phyloP scores from a whole-genome alignment of 2,113 vertebrate species.

The Caloenas nicobarica region DNA sequence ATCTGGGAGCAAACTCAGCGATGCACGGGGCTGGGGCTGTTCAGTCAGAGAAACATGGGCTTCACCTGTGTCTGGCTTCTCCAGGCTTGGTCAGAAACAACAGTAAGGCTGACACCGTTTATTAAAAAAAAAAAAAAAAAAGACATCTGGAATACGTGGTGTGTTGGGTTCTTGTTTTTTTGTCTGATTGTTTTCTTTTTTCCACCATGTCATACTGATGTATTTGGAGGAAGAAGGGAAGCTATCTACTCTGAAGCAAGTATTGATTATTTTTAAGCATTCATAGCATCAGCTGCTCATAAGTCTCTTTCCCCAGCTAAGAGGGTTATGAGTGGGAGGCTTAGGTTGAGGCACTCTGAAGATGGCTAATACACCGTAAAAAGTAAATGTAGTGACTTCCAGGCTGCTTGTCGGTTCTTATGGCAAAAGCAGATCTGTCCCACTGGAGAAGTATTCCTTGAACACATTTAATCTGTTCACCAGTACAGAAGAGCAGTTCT shows the following conservation, averaged over 20 bases:
- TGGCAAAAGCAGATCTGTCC: neutral
- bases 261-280: constrained; percentile 42
- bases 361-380: neutral
- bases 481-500: neutral
- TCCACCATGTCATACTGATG: neutral
- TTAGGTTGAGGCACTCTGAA: neutral
- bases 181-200: neutral
- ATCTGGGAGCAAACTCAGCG: neutral
- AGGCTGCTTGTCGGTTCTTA: neutral
- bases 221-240: neutral
- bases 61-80: neutral
- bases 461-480: neutral
- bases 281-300: constrained; percentile 1
- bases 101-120: neutral
- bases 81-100: neutral
- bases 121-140: neutral
- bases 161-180: no score
- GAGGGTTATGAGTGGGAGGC: neutral
- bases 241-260: neutral
- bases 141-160: neutral
- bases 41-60: neutral
- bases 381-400: neutral
- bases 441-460: neutral
- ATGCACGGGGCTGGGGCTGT: neutral
- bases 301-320: neutral